phyloP scores from a whole-genome alignment of 2,113 vertebrate species.

The Neogobius melanostomus region DNA sequence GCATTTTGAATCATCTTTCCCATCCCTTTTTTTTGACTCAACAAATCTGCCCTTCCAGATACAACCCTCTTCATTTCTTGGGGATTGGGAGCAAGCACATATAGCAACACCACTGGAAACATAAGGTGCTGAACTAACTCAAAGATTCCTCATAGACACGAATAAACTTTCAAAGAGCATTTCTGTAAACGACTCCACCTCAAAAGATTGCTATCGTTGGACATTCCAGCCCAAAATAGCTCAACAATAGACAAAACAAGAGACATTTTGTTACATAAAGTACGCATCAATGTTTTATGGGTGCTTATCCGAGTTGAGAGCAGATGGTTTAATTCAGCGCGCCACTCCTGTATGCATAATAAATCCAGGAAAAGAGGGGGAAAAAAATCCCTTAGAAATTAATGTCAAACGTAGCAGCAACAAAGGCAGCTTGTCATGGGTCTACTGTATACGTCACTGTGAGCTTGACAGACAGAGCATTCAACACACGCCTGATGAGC shows the following conservation, averaged over 20 bases:
- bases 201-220: conserved; percentile 53
- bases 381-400: conserved; percentile 18
- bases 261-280: conserved; percentile 30
- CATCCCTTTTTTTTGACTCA: background rate
- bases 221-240: conserved; percentile 63
- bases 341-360: conserved; percentile 48
- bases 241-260: conserved; percentile 51
- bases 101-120: background rate
- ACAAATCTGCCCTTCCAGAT: background rate
- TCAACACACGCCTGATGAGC: conserved; percentile 50
- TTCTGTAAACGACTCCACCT: conserved; percentile 41
- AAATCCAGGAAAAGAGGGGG: conserved; percentile 23
- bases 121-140: no score
- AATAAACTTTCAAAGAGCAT: conserved; percentile 48
- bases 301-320: conserved; percentile 26
- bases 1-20: conserved; percentile 23
- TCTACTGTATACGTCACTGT: conserved; percentile 24
- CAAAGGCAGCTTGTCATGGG: conserved; percentile 16
- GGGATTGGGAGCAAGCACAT: background rate
- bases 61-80: background rate
- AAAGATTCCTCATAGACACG: conserved; percentile 26
- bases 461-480: conserved; percentile 27
- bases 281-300: conserved; percentile 8
- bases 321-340: conserved; percentile 57
- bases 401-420: conserved; percentile 21